A percentile compares a stretch with the other conserved stretches of the same genome.
Evolutionary conservation across 2,888 invertebrate species (phyloP).

Genomic region (Erebia aethiops): DNA sequence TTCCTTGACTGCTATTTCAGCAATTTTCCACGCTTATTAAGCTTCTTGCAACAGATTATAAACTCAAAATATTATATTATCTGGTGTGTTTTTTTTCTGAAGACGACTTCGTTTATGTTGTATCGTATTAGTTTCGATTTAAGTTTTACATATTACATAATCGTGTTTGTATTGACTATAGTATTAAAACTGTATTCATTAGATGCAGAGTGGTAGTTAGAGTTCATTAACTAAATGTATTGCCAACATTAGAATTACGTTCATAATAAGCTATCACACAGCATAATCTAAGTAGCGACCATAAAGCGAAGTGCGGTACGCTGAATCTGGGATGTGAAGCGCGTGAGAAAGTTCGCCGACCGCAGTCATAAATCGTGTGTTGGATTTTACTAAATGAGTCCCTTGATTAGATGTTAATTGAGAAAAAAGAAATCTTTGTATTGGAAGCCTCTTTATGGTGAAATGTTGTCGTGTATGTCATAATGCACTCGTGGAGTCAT

Average conservation of each 20-base stretch:
- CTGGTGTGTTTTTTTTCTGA: background rate
- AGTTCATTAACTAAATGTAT: conserved; percentile 32
- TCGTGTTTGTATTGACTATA: background rate
- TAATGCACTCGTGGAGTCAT: conserved; percentile 45
- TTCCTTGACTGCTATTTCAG: conserved; percentile 52
- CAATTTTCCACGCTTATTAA: conserved; percentile 47
- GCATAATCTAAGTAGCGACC: conserved; percentile 45
- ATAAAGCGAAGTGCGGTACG: conserved; percentile 54
- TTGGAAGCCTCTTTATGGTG: conserved; percentile 48
- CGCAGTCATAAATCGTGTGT: conserved; percentile 65
- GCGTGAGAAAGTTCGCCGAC: conserved; percentile 70
- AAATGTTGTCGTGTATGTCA: conserved; percentile 56
- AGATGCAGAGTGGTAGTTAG: background rate
- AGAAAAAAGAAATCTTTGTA: conserved; percentile 68
- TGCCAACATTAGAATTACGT: conserved; percentile 34
- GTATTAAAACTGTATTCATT: background rate
- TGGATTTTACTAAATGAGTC: conserved; percentile 66
- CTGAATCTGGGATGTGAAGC: conserved; percentile 58
- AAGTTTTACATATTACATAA: background rate
- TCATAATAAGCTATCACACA: conserved; percentile 38
- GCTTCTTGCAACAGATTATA: background rate
- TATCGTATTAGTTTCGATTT: too few relatives aligned
- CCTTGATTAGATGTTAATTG: conserved; percentile 74
- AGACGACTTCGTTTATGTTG: too few relatives aligned
- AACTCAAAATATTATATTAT: background rate